Evolutionary conservation across 2,113 vertebrate genomes (phyloP).

Genomic region (Aphelocoma coerulescens): DNA sequence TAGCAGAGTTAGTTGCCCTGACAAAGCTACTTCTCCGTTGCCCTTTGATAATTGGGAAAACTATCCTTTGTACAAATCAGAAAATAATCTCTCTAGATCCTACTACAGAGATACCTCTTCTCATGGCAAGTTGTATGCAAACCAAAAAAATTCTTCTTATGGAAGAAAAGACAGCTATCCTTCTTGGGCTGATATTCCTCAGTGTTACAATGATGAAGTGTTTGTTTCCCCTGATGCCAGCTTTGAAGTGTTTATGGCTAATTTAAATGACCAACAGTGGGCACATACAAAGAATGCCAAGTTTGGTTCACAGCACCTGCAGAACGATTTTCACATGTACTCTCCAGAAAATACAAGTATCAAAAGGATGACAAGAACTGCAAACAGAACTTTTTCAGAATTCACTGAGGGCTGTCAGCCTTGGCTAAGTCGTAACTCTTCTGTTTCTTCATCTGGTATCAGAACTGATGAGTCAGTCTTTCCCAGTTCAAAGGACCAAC

Average conservation of each 20-base stretch:
- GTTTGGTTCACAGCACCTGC: constrained; percentile 15
- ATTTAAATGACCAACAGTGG: constrained; percentile 25
- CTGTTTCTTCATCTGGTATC: neutral
- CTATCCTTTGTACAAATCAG: constrained; percentile 52
- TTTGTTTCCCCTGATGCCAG: constrained; percentile 53
- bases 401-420: neutral
- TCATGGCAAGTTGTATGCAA: constrained; percentile 33
- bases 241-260: constrained; percentile 52
- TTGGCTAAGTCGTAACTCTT: neutral
- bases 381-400: constrained; percentile 17
- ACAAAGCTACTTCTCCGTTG: constrained; percentile 4
- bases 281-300: neutral
- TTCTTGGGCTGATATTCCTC: constrained; percentile 53
- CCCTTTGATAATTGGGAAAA: constrained; percentile 70
- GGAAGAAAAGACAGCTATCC: constrained; percentile 38
- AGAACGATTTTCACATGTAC: constrained; percentile 3
- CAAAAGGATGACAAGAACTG: constrained; percentile 17
- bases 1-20: constrained; percentile 26
- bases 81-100: constrained; percentile 53
- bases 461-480: constrained; percentile 33
- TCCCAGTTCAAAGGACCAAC: neutral
- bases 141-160: constrained; percentile 31
- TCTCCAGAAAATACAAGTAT: constrained; percentile 13
- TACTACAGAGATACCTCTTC: constrained; percentile 46
- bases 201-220: constrained; percentile 20